phyloP scores from a whole-genome alignment of 2,113 vertebrate species.

The Acrocephalus kingi region DNA sequence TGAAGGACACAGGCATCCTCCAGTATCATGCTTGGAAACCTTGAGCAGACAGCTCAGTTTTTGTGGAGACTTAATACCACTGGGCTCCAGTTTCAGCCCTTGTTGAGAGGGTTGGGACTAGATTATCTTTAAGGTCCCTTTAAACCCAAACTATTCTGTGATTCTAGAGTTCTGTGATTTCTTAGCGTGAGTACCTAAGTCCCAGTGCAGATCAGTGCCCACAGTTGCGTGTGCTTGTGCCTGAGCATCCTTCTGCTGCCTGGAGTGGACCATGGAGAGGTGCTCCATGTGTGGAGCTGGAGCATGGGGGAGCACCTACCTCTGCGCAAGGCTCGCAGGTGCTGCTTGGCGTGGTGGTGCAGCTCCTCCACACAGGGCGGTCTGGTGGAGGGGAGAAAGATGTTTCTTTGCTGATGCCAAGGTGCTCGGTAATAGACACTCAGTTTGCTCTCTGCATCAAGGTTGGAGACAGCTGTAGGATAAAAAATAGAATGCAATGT shows the following conservation, averaged over 20 bases:
- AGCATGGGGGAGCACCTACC: conserved; percentile 67
- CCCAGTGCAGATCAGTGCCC: not conserved
- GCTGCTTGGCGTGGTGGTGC: conserved; percentile 86
- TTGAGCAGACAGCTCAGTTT: not conserved
- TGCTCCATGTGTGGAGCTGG: fast-evolving
- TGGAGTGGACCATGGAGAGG: not conserved
- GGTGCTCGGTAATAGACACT: conserved; percentile 85
- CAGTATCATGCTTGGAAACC: not conserved
- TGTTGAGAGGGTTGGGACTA: not conserved
- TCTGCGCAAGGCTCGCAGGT: conserved; percentile 82
- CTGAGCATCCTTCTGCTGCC: not conserved
- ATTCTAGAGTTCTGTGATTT: not conserved
- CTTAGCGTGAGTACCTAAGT: not conserved
- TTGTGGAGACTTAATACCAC: not conserved
- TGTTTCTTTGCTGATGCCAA: conserved; percentile 90
- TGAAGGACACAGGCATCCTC: not conserved
- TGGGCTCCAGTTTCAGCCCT: not conserved
- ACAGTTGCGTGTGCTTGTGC: not conserved
- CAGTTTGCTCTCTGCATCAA: conserved; percentile 95
- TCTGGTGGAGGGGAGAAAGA: conserved; percentile 86
- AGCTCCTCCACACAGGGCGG: conserved; percentile 90
- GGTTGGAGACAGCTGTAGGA: conserved; percentile 88
- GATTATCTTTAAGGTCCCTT: not conserved
- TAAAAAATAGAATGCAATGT: not conserved
- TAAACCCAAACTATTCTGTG: not conserved